Evolutionary conservation across 2,797 vertebrate genomes (phyloP), one percentile per base, ranked within the genome.

Genomic region (Coranthus polyacanthus): DNA sequence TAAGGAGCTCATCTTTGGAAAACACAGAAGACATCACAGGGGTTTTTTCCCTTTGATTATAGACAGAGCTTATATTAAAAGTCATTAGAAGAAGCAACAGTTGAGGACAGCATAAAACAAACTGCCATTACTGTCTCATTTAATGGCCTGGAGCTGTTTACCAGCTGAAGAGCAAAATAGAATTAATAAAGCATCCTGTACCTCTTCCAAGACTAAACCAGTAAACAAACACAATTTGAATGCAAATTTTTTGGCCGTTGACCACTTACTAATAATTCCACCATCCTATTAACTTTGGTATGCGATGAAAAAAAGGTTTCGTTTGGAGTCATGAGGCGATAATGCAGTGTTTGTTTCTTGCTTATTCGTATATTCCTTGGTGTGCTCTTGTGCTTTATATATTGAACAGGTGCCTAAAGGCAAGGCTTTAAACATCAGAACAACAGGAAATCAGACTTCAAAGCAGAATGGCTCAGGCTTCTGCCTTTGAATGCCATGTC

Each of bases 141-240:
- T 75, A 64, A 64, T 52, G 50, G 69, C 78, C 76, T 18, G 34
- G 26, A 78, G 81, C 65, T 82, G 75, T 84, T 81, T 78, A 79
- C 72, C 2, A 26, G 63, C 24, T 39, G 20, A 68, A 46, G 50
- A 63, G 51, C 37, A 51, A 73, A 80, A 71, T 54, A 56, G 32
- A 84, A 81, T 82, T 60, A 79, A 81, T 84, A 81, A 76, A 76
- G 41, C 70, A 39, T 78, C 34, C 52, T 65, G 55, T 63, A 52
- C 5, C 26, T 53, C 42, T 42, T 83, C 58, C 21, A 60, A 71
- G 58, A 50, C 43, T 54, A 54, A 82, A 72, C 45, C 8, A 22
- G 49, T 58, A 57, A 51, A 50, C 56, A 75, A 81, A 87, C 68
- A 75, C 38, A 53, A 72, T 81, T 64, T 77, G 47, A 79, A 68